Evolutionary conservation across 2,888 invertebrate genomes (phyloP), one percentile per base, ranked within the genome.

Genomic region (Meiosimyza decipiens): DNA sequence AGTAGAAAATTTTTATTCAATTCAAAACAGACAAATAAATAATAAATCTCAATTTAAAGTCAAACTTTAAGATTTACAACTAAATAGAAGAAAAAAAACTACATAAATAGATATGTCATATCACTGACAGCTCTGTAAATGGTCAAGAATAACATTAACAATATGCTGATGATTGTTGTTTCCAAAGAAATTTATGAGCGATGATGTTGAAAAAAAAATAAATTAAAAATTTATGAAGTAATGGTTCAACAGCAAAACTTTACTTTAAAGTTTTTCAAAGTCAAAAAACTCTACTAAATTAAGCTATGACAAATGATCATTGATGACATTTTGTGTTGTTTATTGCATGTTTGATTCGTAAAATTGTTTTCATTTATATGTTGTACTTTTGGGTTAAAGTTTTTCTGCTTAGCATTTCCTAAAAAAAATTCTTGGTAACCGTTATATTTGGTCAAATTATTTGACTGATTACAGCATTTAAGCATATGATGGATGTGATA

Each of bases 401-500:
- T 13, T 28, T 60, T 11, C 28, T 33, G 13, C 33, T 49, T 28
- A 57, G 1, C 12, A 33, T 11, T 60, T 1, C 28, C 15, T 33
- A n/a, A 7, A 6, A 12, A 60, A 22, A 16, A 47, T 40, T 55
- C 28, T 51, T 51, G 64, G 50, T 50, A 51, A 22, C 57, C 18
- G 22, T 59, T 59, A 50, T 28, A 40, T 22, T 22, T 59, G 57
- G 51, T 62, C 52, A 52, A 54, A 40, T 62, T 62, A 62, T 70
- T 70, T 70, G 60, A 70, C 70, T 62, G 62, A 62, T 70, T 70
- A 52, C 40, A 51, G n/a, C 51, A 69, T 49, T 62, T 62, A 62
- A 52, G 47, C 18, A 52, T 18, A 62, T 62, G 70, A 70, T 70
- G 60, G 62, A 70, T 70, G 67, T 15, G 51, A 11, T 57, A 28